phyloP scores from a whole-genome alignment of 2,888 invertebrate genomes.

The Fragum sueziense region DNA sequence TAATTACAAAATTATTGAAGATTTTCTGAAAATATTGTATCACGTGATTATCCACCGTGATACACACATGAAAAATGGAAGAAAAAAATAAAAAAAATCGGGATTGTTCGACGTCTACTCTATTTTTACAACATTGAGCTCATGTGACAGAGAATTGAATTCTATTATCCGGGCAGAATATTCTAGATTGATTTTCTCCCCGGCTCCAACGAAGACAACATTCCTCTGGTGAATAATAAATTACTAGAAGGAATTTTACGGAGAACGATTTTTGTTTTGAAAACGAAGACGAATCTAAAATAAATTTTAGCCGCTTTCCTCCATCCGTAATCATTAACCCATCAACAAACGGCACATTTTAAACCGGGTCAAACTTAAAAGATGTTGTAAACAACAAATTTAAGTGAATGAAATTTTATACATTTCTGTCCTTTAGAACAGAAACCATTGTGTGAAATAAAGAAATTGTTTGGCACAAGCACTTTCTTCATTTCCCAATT shows the following conservation, averaged over 20 bases:
- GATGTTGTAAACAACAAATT: neutral
- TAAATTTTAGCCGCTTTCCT: no score
- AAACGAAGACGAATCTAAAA: neutral
- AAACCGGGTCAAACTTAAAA: neutral
- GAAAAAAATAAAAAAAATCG: no score
- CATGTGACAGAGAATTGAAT: neutral
- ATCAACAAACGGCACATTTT: neutral
- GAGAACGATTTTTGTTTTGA: neutral
- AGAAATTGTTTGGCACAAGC: no score
- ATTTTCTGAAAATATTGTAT: no score
- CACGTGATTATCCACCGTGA: no score
- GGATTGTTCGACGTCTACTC: no score
- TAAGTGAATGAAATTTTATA: neutral
- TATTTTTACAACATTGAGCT: no score
- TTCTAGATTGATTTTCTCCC: neutral
- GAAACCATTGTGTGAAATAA: neutral
- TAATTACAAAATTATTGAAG: no score
- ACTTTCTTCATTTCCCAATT: no score
- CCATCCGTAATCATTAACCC: no score
- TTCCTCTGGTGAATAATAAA: neutral
- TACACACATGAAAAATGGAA: no score
- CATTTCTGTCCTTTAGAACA: neutral
- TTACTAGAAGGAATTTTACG: neutral
- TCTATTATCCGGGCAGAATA: neutral
- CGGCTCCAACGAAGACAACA: neutral